Base-by-base conservation (phyloP, 2,888 invertebrate genomes). In the Cryptus viduatorius region DNA sequence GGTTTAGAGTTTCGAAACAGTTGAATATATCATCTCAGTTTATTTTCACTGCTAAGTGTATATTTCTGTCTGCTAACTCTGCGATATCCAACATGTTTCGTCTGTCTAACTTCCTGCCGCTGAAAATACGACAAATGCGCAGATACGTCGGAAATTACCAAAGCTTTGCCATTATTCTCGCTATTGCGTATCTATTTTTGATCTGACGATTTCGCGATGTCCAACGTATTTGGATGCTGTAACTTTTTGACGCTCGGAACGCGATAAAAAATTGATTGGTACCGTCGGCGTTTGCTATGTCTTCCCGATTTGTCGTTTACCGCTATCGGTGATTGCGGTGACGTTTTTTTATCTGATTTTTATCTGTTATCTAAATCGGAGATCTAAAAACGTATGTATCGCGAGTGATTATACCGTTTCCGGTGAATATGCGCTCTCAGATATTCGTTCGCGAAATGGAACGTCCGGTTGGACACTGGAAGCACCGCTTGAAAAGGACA, bases 401-500 rank as follows among this genome's bases (percentile, higher is more conserved):
- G 31, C 12, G 53, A 19, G 8, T 10, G 46, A 16, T 16, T 44
- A 16, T 31, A 29, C 48, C 14, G 44, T 44, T 61, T 48, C 4
- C 19, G 10, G 29, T 31, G 29, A 31, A 7, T 46, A 16, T 29
- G 8, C 19, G 16, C 46, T n/a, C 31, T 46, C 8, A 10, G 8
- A 59, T 29, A 61, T 56, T 7, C 48, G 48, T 64, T 50, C 48
- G 3, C n/a, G 46, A 31, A 75, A 29, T 48, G 46, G 16, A 48
- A 29, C 61, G 73, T 46, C 73, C 16, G 73, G 31, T 16, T 16
- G 73, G 29, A 73, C 61, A 12, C 12, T 46, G 48, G 31, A 64
- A 59, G n/a, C 42, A 24, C 71, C 42, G 50, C 59, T 73, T 46
- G 59, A n/a, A 37, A 53, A 71, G 53, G 56, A 19, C 56, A 56